Evolutionary conservation across 2,797 vertebrate genomes (phyloP).

Genomic region (Lemur catta): DNA sequence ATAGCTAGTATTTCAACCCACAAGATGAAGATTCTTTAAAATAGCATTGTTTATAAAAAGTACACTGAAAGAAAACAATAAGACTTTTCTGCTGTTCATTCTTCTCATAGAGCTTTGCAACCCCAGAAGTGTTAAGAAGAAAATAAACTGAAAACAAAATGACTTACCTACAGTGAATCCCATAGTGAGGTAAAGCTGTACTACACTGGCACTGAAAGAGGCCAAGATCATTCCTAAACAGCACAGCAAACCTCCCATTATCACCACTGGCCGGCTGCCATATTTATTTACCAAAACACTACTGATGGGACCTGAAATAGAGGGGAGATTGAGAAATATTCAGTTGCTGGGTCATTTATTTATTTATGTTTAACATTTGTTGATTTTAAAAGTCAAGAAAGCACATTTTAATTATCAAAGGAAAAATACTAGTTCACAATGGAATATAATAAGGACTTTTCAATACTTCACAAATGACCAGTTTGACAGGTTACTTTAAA

Average conservation of each 20-base stretch:
- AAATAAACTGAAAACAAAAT: neutral
- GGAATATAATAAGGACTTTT: neutral
- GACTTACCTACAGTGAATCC: slow-evolving; percentile 94
- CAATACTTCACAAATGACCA: neutral
- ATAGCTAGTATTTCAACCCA: neutral
- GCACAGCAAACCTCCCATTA: slow-evolving; percentile 92
- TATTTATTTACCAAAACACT: slow-evolving; percentile 97
- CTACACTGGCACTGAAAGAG: slow-evolving; percentile 91
- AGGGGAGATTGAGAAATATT: slow-evolving; percentile 39
- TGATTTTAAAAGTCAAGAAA: neutral
- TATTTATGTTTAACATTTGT: neutral
- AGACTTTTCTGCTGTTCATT: neutral
- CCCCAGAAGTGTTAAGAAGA: neutral
- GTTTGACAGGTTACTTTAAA: neutral
- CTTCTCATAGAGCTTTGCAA: neutral
- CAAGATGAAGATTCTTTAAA: neutral
- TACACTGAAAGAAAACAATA: neutral
- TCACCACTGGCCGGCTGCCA: slow-evolving; percentile 94
- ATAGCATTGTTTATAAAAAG: neutral
- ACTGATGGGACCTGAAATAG: slow-evolving; percentile 92
- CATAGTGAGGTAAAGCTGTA: slow-evolving; percentile 94
- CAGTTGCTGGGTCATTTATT: neutral
- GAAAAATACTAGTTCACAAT: neutral
- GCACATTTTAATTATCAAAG: neutral
- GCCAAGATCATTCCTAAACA: slow-evolving; percentile 92